Conservation (phyloP, 92 coral and sea anemone genomes). For the Parazoanthus atlanticus region DNA sequence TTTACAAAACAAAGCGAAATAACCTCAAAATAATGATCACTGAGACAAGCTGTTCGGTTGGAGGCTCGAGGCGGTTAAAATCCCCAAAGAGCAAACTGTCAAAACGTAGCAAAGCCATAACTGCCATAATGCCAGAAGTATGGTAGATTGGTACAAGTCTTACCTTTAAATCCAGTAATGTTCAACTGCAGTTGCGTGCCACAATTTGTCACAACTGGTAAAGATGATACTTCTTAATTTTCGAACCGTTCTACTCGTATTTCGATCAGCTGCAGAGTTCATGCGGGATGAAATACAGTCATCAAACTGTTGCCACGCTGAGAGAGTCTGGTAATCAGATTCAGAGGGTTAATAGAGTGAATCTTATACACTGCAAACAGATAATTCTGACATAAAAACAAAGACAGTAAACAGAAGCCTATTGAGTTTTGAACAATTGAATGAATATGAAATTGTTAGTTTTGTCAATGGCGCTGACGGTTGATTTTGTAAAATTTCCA, state of each 20-base stretch:
- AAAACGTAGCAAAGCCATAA: background rate
- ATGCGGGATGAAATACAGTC: background rate
- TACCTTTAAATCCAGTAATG: background rate
- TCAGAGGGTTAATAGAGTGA: background rate
- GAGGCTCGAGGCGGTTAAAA: background rate
- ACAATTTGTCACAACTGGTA: background rate
- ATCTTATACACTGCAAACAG: background rate
- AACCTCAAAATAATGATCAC: background rate
- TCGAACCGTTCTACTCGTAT: background rate
- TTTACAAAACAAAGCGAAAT: background rate
- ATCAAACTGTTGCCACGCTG: background rate
- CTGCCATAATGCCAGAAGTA: too few relatives aligned
- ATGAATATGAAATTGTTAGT: background rate
- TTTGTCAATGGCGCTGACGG: background rate
- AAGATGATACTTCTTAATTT: background rate
- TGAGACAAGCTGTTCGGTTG: background rate
- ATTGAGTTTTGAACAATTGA: background rate
- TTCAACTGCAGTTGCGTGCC: background rate
- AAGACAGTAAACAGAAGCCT: background rate
- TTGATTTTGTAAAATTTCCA: background rate
- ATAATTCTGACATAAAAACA: background rate
- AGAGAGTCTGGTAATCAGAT: too few relatives aligned
- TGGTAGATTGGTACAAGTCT: background rate
- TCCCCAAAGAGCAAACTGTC: background rate
- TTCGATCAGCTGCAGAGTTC: background rate